These are phyloP conservation scores for Remorina albescens DNA, from an alignment of 2,797 vertebrate genomes.

Conservation along the genomic window DNA sequence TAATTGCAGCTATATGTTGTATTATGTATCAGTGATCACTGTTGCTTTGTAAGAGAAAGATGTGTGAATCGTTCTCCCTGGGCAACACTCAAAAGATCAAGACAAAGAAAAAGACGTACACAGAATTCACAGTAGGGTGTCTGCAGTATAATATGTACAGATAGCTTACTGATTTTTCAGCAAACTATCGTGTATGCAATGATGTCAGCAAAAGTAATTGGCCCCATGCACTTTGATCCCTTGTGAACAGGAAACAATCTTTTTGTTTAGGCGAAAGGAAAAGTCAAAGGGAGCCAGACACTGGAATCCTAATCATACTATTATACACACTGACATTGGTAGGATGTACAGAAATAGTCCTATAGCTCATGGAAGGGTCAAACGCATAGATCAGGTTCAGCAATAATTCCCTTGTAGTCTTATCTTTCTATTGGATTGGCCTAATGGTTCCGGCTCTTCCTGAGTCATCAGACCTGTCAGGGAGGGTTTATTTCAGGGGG, in stretches of 20 bases:
- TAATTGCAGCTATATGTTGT: background rate
- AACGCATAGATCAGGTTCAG: conserved; percentile 37
- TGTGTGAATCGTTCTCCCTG: background rate
- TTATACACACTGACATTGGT: conserved; percentile 25
- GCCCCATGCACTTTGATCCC: conserved; percentile 21
- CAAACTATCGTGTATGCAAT: background rate
- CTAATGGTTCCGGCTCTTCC: conserved; percentile 31
- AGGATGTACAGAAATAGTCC: conserved; percentile 18
- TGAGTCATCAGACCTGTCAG: conserved; percentile 12
- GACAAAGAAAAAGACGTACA: background rate
- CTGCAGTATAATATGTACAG: background rate
- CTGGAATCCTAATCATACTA: conserved; percentile 46
- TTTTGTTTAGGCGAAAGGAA: conserved; percentile 53
- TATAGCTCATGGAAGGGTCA: conserved; percentile 44
- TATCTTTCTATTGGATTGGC: conserved; percentile 40
- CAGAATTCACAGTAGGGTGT: background rate
- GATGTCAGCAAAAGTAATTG: conserved; percentile 17
- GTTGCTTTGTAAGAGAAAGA: conserved; percentile 7
- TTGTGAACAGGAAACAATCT: conserved; percentile 29
- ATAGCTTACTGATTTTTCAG: background rate
- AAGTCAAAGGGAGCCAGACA: conserved; percentile 53
- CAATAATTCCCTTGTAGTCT: conserved; percentile 31
- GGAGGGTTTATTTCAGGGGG: conserved; percentile 21
- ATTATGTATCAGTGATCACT: background rate
- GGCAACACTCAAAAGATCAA: background rate